These are phyloP conservation scores for Rhynchonycteris naso DNA, from an alignment of 2,797 vertebrate species.

Conservation along the genomic window DNA sequence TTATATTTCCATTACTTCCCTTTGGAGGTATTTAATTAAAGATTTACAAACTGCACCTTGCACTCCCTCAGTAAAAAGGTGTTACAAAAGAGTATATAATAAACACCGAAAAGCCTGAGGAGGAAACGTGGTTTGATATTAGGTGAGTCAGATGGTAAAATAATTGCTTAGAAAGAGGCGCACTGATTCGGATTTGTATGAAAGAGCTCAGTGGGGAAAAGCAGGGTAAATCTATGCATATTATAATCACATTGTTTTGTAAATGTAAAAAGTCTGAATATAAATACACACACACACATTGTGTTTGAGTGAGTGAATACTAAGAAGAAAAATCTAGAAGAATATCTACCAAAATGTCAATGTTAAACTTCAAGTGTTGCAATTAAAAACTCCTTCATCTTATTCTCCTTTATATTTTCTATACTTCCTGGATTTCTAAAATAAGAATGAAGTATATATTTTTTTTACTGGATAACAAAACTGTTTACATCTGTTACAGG, in stretches of 20 bases:
- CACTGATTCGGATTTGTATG: not conserved
- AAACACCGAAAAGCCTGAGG: not conserved
- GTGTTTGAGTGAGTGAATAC: slow-evolving; percentile 23
- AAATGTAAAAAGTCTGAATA: not conserved
- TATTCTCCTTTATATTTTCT: not conserved
- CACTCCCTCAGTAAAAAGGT: not conserved
- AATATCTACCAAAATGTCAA: slow-evolving; percentile 10
- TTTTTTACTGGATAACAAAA: slow-evolving; percentile 35
- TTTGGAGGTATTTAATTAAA: not conserved
- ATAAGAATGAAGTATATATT: not conserved
- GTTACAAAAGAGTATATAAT: not conserved
- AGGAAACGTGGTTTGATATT: not conserved
- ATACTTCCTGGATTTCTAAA: slow-evolving; percentile 14
- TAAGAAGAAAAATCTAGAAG: not conserved
- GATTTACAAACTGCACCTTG: not conserved
- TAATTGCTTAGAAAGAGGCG: slow-evolving; percentile 1
- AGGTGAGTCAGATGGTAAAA: not conserved
- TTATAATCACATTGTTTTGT: not conserved
- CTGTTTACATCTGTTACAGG: not conserved
- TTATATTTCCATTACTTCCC: not conserved
- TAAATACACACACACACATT: not conserved
- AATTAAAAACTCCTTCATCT: not conserved
- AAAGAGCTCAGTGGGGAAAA: not conserved
- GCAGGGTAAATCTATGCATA: not conserved
- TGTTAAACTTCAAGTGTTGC: not conserved